phyloP scores from a whole-genome alignment of 1,140 invertebrate species.

The Lutraria rhynchaena region DNA sequence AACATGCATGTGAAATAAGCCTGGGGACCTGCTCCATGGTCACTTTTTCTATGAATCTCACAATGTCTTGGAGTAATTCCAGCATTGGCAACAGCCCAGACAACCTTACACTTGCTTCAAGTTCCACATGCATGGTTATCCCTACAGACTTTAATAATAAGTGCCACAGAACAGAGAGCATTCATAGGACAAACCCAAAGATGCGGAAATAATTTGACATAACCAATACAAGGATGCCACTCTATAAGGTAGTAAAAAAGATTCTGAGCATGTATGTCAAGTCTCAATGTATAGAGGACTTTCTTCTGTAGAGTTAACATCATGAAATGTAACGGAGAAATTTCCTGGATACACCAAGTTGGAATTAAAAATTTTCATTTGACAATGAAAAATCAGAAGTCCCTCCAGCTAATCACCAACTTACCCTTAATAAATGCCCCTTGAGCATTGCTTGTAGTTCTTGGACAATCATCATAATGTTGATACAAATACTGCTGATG shows the following conservation, averaged over 20 bases:
- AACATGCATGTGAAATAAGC: too few species aligned
- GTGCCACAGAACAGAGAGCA: not conserved
- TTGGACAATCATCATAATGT: conserved; percentile 34
- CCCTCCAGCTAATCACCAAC: not conserved
- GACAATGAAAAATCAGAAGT: not conserved
- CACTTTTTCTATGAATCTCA: not conserved
- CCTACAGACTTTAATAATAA: not conserved
- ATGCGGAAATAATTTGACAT: not conserved
- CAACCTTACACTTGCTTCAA: not conserved
- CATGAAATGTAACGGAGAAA: not conserved
- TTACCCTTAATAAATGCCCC: conserved; percentile 31
- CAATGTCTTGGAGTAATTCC: not conserved
- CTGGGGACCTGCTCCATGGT: not conserved
- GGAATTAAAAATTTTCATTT: not conserved
- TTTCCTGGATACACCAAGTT: not conserved
- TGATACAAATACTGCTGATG: conserved; percentile 34
- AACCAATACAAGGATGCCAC: not conserved
- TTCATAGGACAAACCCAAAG: not conserved
- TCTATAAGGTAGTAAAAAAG: not conserved
- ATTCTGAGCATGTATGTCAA: too few species aligned
- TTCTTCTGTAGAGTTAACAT: not conserved
- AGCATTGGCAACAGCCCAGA: not conserved
- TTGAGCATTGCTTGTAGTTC: not conserved
- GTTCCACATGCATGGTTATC: not conserved
- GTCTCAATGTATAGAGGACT: not conserved